A percentile compares a stretch with the other conserved stretches of the same genome.
Evolutionary conservation across 1,140 invertebrate species (phyloP).

Genomic region (Belonocnema kinseyi): DNA sequence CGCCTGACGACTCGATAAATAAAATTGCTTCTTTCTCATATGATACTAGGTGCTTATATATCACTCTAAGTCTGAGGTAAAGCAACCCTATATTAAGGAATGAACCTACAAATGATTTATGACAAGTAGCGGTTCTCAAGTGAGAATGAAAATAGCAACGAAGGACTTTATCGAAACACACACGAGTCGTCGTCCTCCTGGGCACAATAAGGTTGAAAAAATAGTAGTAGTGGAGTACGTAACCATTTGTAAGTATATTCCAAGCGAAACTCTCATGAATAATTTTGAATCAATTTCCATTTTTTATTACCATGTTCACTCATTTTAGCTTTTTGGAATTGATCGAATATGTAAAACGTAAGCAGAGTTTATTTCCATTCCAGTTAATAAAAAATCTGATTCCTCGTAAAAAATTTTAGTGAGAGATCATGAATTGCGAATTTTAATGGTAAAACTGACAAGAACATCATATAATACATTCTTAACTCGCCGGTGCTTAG

Average conservation of each 20-base stretch:
- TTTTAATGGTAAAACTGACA: too few relatives aligned
- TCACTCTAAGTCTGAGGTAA: slow-evolving; percentile 39
- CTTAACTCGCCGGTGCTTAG: too few relatives aligned
- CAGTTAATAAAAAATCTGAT: too few relatives aligned
- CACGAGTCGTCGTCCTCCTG: slow-evolving; percentile 32
- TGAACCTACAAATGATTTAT: slow-evolving; percentile 48
- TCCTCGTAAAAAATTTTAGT: too few relatives aligned
- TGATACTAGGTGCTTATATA: too few relatives aligned
- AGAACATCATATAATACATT: too few relatives aligned
- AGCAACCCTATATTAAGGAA: neutral
- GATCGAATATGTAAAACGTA: slow-evolving; percentile 29
- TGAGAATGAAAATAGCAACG: slow-evolving; percentile 43
- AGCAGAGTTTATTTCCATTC: neutral
- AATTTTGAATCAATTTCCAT: slow-evolving; percentile 26
- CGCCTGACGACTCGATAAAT: too few relatives aligned
- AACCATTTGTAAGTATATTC: slow-evolving; percentile 15
- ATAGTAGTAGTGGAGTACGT: slow-evolving; percentile 8
- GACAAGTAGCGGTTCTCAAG: slow-evolving; percentile 40
- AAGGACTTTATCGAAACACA: slow-evolving; percentile 38
- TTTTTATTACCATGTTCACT: slow-evolving; percentile 18
- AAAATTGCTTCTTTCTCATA: too few relatives aligned
- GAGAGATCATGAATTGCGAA: too few relatives aligned
- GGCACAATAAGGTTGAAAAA: slow-evolving; percentile 38
- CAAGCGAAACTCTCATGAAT: slow-evolving; percentile 8
- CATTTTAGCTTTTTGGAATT: slow-evolving; percentile 10